Evolutionary conservation across 1,140 invertebrate genomes (phyloP).

Genomic region (Atta texana): DNA sequence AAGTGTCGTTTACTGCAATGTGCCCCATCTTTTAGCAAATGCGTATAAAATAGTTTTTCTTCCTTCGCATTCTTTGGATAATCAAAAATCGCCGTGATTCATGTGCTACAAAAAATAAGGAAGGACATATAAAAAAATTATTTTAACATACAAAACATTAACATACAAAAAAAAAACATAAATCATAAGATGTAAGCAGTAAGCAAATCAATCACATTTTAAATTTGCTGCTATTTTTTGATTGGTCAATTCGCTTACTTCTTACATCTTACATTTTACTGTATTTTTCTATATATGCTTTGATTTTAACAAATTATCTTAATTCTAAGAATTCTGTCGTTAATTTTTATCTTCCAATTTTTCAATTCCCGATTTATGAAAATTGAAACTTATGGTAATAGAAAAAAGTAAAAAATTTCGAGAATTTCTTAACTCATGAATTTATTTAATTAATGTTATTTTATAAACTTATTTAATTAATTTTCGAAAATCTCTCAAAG

Average conservation of each 20-base stretch:
- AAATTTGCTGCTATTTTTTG: too few relatives aligned
- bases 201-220: too few relatives aligned
- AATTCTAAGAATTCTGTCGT: neutral
- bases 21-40: slow-evolving; percentile 63
- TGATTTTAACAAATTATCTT: neutral
- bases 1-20: slow-evolving; percentile 61
- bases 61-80: slow-evolving; percentile 15
- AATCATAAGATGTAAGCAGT: too few relatives aligned
- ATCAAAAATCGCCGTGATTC: neutral
- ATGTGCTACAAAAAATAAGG: slow-evolving; percentile 5
- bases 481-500: neutral
- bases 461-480: neutral
- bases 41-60: neutral
- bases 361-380: neutral
- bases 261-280: too few relatives aligned
- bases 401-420: neutral
- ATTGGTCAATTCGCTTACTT: too few relatives aligned
- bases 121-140: neutral
- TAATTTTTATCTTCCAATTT: neutral
- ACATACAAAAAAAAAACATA: too few relatives aligned
- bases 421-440: neutral
- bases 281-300: too few relatives aligned
- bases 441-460: too few relatives aligned
- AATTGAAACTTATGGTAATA: neutral
- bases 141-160: neutral